These are phyloP conservation scores for Nymphalis urticae DNA, from an alignment of 2,888 invertebrate genomes.

Conservation along the genomic window DNA sequence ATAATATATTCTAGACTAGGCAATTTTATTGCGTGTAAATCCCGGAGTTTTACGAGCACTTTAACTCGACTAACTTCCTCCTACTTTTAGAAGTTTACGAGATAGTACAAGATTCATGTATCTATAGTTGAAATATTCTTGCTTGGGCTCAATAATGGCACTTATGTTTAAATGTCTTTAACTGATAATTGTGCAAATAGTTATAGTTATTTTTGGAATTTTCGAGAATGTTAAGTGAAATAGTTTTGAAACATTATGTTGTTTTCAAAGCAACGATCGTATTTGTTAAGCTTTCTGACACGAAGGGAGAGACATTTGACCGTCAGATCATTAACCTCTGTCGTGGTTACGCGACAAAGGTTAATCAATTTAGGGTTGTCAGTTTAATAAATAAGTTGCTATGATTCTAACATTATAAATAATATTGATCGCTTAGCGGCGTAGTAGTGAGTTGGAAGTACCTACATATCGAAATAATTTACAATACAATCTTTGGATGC, in stretches of 20 bases:
- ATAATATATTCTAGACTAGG: neutral
- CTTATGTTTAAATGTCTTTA: too few relatives aligned
- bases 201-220: neutral
- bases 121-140: too few relatives aligned
- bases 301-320: slow-evolving; percentile 19
- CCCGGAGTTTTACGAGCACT: neutral
- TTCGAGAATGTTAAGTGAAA: neutral
- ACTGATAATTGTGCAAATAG: neutral
- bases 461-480: too few relatives aligned
- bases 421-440: too few relatives aligned
- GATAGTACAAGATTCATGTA: neutral
- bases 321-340: slow-evolving; percentile 20
- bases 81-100: slow-evolving; percentile 1
- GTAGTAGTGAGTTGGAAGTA: too few relatives aligned
- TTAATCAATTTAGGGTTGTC: slow-evolving; percentile 1
- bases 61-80: neutral
- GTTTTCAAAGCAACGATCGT: neutral
- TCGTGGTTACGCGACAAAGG: too few relatives aligned
- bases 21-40: slow-evolving; percentile 2
- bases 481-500: too few relatives aligned
- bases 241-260: neutral
- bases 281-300: slow-evolving; percentile 11
- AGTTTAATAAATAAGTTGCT: neutral
- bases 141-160: too few relatives aligned
- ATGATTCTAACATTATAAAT: neutral